Conservation (phyloP, 2,888 invertebrate genomes). For the Brachyptera risi region DNA sequence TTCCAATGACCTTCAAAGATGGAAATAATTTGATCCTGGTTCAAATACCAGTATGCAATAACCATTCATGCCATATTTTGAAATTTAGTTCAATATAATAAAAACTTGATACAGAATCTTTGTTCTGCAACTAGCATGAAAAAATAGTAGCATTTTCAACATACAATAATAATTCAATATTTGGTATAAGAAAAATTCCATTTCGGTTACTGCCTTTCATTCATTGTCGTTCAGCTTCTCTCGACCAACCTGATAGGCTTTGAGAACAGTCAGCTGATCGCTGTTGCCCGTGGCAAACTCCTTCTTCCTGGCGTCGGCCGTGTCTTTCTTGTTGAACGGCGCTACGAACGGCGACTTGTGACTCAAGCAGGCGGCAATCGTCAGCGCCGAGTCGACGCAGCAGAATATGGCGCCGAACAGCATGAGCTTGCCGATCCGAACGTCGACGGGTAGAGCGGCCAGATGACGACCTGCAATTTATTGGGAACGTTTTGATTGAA, state of each 20-base stretch:
- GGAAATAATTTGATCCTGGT: too few species aligned
- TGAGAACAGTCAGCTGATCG: slow-evolving; percentile 83
- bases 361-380: slow-evolving; percentile 81
- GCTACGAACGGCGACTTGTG: slow-evolving; percentile 74
- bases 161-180: too few species aligned
- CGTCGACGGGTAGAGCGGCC: slow-evolving; percentile 85
- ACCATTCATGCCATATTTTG: too few species aligned
- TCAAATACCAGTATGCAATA: too few species aligned
- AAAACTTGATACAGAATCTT: too few species aligned
- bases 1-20: too few species aligned
- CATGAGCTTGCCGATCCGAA: slow-evolving; percentile 86
- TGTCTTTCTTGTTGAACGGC: slow-evolving; percentile 67
- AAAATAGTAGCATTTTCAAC: not conserved
- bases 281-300: slow-evolving; percentile 76
- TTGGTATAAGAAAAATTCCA: too few species aligned
- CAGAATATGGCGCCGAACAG: slow-evolving; percentile 88
- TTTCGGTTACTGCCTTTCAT: too few species aligned
- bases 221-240: too few species aligned
- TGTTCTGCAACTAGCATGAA: too few species aligned
- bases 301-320: slow-evolving; percentile 67
- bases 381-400: slow-evolving; percentile 87
- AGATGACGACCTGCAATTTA: slow-evolving; percentile 85
- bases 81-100: too few species aligned
- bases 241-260: slow-evolving; percentile 72
- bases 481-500: too few species aligned